Evolutionary conservation across 1,140 invertebrate genomes (phyloP).

Genomic region (Gonioctena quinquepunctata): DNA sequence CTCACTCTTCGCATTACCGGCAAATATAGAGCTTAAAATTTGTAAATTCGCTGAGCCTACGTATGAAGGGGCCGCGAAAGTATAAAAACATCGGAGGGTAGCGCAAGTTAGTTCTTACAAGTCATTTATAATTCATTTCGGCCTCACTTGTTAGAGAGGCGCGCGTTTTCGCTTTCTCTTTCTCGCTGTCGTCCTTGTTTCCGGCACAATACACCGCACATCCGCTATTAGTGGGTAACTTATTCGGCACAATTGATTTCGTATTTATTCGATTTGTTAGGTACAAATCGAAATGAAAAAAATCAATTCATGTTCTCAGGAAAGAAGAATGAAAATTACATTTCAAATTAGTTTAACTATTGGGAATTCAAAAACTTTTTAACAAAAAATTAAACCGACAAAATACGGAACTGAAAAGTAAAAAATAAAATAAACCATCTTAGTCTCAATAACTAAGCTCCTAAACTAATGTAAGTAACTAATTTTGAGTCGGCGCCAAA

Average conservation of each 20-base stretch:
- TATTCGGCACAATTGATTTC: not conserved
- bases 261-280: not conserved
- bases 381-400: too few species aligned
- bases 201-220: conserved; percentile 7
- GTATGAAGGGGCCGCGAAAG: conserved; percentile 31
- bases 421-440: too few species aligned
- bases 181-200: conserved; percentile 17
- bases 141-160: conserved; percentile 48
- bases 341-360: too few species aligned
- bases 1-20: conserved; percentile 33
- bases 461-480: too few species aligned
- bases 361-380: too few species aligned
- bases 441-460: too few species aligned
- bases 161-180: conserved; percentile 25
- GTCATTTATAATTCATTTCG: conserved; percentile 44
- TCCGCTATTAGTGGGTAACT: not conserved
- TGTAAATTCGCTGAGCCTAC: conserved; percentile 31
- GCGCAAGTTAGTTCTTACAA: conserved; percentile 52
- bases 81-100: conserved; percentile 44
- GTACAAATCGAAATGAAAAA: too few species aligned
- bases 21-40: conserved; percentile 42
- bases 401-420: too few species aligned
- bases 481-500: too few species aligned
- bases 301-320: too few species aligned
- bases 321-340: too few species aligned